Conservation (phyloP, 92 coral and sea anemone species). For the Umimayanthus kanabou region DNA sequence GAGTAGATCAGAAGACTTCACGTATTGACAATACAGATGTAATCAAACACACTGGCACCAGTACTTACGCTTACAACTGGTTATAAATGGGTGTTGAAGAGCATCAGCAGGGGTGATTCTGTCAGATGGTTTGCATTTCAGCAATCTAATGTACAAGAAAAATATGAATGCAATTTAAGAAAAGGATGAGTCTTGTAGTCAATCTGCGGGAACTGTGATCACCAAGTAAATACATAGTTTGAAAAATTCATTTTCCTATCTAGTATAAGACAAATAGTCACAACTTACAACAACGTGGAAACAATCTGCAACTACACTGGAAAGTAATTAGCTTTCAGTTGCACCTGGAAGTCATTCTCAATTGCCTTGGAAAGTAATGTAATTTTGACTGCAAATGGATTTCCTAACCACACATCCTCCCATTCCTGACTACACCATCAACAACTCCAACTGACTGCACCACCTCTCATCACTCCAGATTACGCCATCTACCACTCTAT, state of each 20-base stretch:
- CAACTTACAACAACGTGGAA: neutral
- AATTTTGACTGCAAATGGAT: too few relatives aligned
- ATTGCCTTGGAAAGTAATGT: too few relatives aligned
- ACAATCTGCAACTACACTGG: neutral
- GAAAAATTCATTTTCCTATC: neutral
- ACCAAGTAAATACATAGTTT: neutral
- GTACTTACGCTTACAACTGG: constrained; percentile 20
- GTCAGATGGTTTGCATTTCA: constrained; percentile 64
- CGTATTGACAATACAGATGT: too few relatives aligned
- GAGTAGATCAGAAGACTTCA: too few relatives aligned
- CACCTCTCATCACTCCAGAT: too few relatives aligned
- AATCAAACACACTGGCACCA: neutral
- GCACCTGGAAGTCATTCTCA: too few relatives aligned
- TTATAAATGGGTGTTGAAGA: constrained; percentile 55
- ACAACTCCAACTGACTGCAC: too few relatives aligned
- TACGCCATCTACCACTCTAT: too few relatives aligned
- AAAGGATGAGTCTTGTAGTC: neutral
- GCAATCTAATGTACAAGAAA: constrained; percentile 48
- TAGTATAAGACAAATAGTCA: neutral
- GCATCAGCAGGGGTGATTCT: constrained; percentile 57
- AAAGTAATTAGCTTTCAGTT: too few relatives aligned
- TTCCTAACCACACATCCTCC: too few relatives aligned
- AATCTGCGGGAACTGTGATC: neutral
- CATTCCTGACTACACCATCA: too few relatives aligned
- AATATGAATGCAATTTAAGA: neutral